Evolutionary conservation across 2,888 invertebrate genomes (phyloP).

Genomic region (Laothoe populi): DNA sequence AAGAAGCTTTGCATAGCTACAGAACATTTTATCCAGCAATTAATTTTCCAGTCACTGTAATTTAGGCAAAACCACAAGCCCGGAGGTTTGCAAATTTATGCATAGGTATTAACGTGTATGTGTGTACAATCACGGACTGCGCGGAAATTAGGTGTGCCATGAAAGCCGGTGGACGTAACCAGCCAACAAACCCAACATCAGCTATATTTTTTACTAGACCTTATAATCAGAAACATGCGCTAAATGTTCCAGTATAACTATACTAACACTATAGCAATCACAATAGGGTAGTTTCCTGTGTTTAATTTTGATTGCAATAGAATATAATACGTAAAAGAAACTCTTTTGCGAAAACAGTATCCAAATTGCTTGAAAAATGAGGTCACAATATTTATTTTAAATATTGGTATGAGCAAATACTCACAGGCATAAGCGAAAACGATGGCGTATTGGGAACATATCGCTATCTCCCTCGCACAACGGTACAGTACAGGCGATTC

Average conservation of each 20-base stretch:
- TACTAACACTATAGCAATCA: constrained; percentile 12
- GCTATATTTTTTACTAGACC: too few species aligned
- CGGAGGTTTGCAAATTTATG: not conserved
- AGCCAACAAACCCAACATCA: not conserved
- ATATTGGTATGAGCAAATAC: not conserved
- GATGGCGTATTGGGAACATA: too few species aligned
- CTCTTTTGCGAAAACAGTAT: too few species aligned
- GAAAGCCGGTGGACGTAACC: not conserved
- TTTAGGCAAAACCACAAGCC: not conserved
- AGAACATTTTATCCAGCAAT: not conserved
- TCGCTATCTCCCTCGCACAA: too few species aligned
- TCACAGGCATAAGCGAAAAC: too few species aligned
- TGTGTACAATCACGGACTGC: not conserved
- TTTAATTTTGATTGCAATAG: too few species aligned
- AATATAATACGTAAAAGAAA: too few species aligned
- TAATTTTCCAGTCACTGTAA: not conserved
- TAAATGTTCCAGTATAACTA: not conserved
- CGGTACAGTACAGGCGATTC: too few species aligned
- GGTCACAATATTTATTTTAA: too few species aligned
- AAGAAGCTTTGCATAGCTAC: too few species aligned
- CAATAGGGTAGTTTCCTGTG: too few species aligned
- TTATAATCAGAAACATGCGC: constrained; percentile 2
- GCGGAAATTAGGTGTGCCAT: constrained; percentile 11
- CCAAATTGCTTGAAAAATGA: too few species aligned
- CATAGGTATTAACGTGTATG: not conserved